Evolutionary conservation across 2,797 vertebrate genomes (phyloP), one percentile per base, ranked within the genome.

Genomic region (Lacerta bilineata): DNA sequence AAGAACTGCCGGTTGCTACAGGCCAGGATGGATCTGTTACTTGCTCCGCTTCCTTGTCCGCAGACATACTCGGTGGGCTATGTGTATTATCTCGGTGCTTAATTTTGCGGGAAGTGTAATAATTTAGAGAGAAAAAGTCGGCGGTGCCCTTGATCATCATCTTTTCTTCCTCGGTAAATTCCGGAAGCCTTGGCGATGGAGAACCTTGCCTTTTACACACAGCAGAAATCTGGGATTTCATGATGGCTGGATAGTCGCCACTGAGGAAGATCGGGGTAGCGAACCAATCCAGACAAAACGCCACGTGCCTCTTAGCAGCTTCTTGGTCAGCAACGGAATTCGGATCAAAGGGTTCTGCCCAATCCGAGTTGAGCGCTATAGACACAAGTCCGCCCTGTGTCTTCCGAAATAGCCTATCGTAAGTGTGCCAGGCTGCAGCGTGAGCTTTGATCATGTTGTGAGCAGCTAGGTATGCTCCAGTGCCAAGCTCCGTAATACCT

Each of bases 61-160:
- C 85, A 59, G 93, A 91, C 85, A 97, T 82, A 85, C 93, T 93
- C 79, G 95, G 64, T 8, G 76, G 92, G 79, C 87, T 61, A 39
- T 85, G 39, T 15, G 81, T 23, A 8, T 91, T 94, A 66, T 94
- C 91, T 59, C 93, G 87, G 59, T 95, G 25, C 92, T 88, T 97
- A 68, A 97, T 95, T 93, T 97, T 97, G 25, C 97, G 94, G 75
- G 97, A 95, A 0, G 97, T 98, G 23, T 98, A 98, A 94, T 98
- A 98, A 80, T 98, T 98, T 59, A 98, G 86, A 1, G 97, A 97
- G 90, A 98, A 98, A 91, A 98, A 98, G 94, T 98, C 97, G 1
- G 97, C 97, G 2, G 97, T 97, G 88, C 97, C 97, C 90, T 97
- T 92, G 89, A 98, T 89, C 83, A 97, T 96, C 0, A 92, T 95